phyloP scores from a whole-genome alignment of 2,888 invertebrate genomes.

The Diplazon laetatorius region DNA sequence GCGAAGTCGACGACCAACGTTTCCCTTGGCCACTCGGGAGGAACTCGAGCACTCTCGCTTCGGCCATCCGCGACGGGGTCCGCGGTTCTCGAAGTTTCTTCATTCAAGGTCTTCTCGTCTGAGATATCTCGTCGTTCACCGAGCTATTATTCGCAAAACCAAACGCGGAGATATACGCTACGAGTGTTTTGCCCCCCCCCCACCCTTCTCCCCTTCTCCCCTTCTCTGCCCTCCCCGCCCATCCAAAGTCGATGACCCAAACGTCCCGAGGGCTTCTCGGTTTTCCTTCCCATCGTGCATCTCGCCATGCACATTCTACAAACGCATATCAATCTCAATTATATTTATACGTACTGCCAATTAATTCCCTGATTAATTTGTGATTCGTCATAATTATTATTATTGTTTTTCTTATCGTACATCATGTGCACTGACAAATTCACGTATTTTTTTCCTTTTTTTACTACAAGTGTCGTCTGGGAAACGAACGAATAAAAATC shows the following conservation, averaged over 20 bases:
- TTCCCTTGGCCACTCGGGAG: slow-evolving; percentile 19
- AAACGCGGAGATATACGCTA: slow-evolving; percentile 4
- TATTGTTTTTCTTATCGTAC: too few species aligned
- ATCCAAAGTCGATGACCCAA: slow-evolving; percentile 38
- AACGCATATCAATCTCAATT: neutral
- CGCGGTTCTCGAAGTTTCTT: too few species aligned
- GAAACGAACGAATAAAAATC: too few species aligned
- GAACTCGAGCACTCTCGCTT: slow-evolving; percentile 62
- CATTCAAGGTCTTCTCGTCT: slow-evolving; percentile 53
- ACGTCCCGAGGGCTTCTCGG: neutral
- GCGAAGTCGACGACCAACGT: slow-evolving; percentile 52
- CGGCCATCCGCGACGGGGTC: slow-evolving; percentile 2
- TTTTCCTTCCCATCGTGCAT: neutral
- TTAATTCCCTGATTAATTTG: neutral
- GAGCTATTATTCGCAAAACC: neutral
- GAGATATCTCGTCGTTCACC: slow-evolving; percentile 35
- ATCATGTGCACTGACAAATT: slow-evolving; percentile 4
- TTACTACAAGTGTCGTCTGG: too few species aligned
- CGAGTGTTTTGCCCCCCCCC: too few species aligned
- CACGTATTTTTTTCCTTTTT: neutral
- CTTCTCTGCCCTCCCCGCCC: too few species aligned
- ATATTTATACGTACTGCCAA: neutral
- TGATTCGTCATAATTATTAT: neutral
- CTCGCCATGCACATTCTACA: neutral
- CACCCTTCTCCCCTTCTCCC: too few species aligned